phyloP scores from a whole-genome alignment of 2,888 invertebrate genomes.

The Eupithecia dodoneata region DNA sequence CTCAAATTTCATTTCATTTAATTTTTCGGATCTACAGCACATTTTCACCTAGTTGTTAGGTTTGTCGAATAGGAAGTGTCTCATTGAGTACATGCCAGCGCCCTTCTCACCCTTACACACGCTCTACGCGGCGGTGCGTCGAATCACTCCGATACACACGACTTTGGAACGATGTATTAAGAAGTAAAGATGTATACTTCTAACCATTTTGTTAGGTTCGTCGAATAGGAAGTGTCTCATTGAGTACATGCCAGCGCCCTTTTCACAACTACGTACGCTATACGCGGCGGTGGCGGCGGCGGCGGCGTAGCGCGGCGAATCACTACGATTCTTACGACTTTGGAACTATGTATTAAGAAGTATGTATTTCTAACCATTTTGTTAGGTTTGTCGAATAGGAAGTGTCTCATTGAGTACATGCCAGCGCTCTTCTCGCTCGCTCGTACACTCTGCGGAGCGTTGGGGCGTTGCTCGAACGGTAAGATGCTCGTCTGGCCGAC shows the following conservation, averaged over 20 bases:
- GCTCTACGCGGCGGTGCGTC: constrained; percentile 41
- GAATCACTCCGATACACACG: too few species aligned
- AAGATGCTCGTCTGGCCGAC: constrained; percentile 43
- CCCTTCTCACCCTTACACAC: constrained; percentile 59
- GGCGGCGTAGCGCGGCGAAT: too few species aligned
- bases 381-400: constrained; percentile 38
- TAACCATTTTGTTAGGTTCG: background rate
- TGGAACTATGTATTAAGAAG: background rate
- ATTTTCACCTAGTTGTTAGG: background rate
- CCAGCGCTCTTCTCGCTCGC: constrained; percentile 60
- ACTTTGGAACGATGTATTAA: too few species aligned
- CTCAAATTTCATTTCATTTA: too few species aligned
- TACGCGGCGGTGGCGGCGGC: constrained; percentile 28
- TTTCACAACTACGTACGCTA: constrained; percentile 57
- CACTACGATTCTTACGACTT: too few species aligned
- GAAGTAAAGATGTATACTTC: background rate
- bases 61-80: constrained; percentile 46
- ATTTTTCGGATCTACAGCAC: too few species aligned
- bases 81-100: constrained; percentile 53
- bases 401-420: constrained; percentile 53
- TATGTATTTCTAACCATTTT: background rate
- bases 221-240: constrained; percentile 50
- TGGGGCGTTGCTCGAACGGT: constrained; percentile 34
- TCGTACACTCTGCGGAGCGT: constrained; percentile 46
- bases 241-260: constrained; percentile 56